Base-by-base conservation (phyloP, 2,888 invertebrate genomes). In the Dendrolimus pini region DNA sequence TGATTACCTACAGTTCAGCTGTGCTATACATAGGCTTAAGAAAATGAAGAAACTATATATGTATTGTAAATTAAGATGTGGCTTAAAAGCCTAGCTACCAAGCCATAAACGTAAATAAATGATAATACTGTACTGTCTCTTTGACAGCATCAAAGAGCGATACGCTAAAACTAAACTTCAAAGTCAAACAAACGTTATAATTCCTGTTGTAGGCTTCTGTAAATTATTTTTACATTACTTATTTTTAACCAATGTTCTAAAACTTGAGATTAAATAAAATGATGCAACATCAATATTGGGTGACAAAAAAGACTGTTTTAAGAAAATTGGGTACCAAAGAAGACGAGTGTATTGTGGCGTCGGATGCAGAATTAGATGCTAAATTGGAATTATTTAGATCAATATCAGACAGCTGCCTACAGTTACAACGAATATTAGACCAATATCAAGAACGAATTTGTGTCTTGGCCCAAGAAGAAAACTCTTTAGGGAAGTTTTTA, bases 241-340 rank as follows among this genome's bases (percentile, higher is more conserved):
- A 47, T 9, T 47, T 12, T 47, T 12, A 47, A 12, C 47, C 9
- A 47, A 8, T 47, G 47, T 3, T 3, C 6, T 60, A 57, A 58
- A 61, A 52, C 14, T 7, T 55, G 54, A 57, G 59, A 41, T 58
- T 62, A 59, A 55, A 55, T 60, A 79, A 72, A 56, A 89, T 89
- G 87, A 95, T 98, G 94, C 97, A 98, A 83, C 97, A 98, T 85
- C 98, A 98, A 70, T 99, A 97, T 86, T 99, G 99, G 99, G 96
- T 99, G 59, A 99, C 99, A 8, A 99, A 99, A 82, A 99, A 99
- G 86, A 95, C 96, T 60, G 95, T 99, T 55, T 94, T 97, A 67
- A 93, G 97, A 74, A 98, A 97, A 89, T 91, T 99, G 56, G 98
- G 98, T 47, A 96, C 96, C 71, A 99, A 99, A 90, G 99, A 99